Percentiles rank a stretch among this genome's conserved stretches.
phyloP scores from a whole-genome alignment of 2,888 invertebrate species.

The Tetrapedia diversipes region DNA sequence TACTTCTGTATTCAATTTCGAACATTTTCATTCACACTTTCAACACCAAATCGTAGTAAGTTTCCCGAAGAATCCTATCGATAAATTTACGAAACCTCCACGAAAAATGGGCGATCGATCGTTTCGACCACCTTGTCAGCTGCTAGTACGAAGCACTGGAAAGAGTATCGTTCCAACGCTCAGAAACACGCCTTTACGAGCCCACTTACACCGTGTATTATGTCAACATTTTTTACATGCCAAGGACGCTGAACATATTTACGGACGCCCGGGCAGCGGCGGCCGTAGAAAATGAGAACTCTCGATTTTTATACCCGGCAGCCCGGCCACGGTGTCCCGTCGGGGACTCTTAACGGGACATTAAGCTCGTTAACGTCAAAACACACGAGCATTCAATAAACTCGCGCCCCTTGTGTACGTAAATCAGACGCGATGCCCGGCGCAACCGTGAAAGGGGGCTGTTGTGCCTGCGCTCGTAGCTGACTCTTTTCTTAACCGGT shows the following conservation, averaged over 20 bases:
- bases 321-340: conserved; percentile 25
- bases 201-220: neutral
- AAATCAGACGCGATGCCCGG: conserved; percentile 70
- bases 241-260: conserved; percentile 5
- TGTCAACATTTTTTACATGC: conserved; percentile 12
- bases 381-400: conserved; percentile 75
- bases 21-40: no score
- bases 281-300: conserved; percentile 25
- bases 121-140: no score
- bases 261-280: conserved; percentile 4
- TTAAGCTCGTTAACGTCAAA: conserved; percentile 74
- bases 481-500: conserved; percentile 54
- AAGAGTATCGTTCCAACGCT: neutral
- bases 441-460: conserved; percentile 29
- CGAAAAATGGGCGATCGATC: no score
- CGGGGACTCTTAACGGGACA: conserved; percentile 37
- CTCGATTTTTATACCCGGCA: conserved; percentile 29
- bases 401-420: conserved; percentile 68
- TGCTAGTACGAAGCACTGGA: neutral
- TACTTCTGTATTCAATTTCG: no score
- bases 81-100: no score
- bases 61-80: no score
- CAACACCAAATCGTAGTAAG: no score
- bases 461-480: conserved; percentile 43
- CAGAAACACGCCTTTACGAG: neutral